A percentile compares a stretch with the other conserved stretches of the same genome.
These are phyloP conservation scores for Mormyrus iriodes DNA, from an alignment of 2,113 vertebrate genomes.

Conservation along the genomic window DNA sequence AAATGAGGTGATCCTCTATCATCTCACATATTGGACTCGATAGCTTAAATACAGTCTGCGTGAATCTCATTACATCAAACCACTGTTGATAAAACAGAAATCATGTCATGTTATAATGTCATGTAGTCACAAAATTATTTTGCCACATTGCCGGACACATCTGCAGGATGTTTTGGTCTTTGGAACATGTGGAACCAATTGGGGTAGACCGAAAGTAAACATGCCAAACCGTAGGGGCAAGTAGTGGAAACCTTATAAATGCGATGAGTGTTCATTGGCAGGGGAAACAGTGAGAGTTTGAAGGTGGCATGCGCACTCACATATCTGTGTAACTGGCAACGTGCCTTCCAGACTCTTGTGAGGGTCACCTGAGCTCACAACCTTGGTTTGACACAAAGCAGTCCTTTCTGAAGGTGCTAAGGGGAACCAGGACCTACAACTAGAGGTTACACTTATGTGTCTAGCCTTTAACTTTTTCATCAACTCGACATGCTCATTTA, in stretches of 20 bases:
- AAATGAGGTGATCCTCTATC: not conserved
- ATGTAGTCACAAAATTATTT: not conserved
- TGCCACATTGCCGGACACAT: not conserved
- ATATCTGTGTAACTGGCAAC: not conserved
- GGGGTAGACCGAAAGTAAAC: not conserved
- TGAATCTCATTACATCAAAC: not conserved
- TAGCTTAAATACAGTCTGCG: not conserved
- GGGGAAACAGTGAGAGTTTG: not conserved
- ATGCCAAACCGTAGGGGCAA: not conserved
- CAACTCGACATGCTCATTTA: too few species aligned
- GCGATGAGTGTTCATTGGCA: not conserved
- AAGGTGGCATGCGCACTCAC: not conserved
- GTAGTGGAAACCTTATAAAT: not conserved
- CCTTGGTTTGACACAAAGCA: not conserved
- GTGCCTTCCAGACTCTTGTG: not conserved
- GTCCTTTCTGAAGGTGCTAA: not conserved
- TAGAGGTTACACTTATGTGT: not conserved
- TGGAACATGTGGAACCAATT: not conserved
- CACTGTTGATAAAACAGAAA: not conserved
- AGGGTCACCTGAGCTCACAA: not conserved
- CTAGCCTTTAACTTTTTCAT: not conserved
- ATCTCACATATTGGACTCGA: not conserved
- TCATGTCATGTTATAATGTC: not conserved
- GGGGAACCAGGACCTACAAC: not conserved
- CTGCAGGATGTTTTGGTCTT: not conserved